A percentile compares a stretch with the other conserved stretches of the same genome.
These are phyloP conservation scores for Zaprionus ghesquierei DNA, from an alignment of 1,140 invertebrate species.

Conservation along the genomic window DNA sequence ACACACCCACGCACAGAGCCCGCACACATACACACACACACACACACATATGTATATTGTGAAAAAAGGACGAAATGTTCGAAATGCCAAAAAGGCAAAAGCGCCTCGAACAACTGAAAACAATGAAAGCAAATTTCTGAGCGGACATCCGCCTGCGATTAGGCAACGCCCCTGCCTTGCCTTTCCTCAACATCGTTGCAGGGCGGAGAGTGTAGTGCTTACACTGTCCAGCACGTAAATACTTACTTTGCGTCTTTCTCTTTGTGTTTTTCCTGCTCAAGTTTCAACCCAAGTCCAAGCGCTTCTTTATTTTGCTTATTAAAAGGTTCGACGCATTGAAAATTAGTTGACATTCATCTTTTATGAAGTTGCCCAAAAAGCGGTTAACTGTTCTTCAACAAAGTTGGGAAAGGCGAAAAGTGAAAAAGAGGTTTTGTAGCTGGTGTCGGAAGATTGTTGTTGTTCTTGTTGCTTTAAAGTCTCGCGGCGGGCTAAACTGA, in stretches of 20 bases:
- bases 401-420: neutral
- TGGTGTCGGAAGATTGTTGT: neutral
- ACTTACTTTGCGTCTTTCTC: conserved; percentile 10
- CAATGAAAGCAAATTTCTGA: conserved; percentile 73
- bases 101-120: conserved; percentile 54
- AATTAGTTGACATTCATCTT: neutral
- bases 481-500: no score
- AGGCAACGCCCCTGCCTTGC: conserved; percentile 32
- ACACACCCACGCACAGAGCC: neutral
- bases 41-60: neutral
- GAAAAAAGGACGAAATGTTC: conserved; percentile 30
- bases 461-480: neutral
- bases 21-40: neutral
- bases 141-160: conserved; percentile 71
- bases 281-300: neutral
- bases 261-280: neutral
- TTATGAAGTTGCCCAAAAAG: neutral
- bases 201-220: conserved; percentile 87
- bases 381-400: neutral
- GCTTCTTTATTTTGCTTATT: neutral
- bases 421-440: neutral
- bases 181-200: neutral
- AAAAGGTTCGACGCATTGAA: neutral
- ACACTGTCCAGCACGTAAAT: conserved; percentile 89
- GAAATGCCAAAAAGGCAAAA: conserved; percentile 44